A percentile compares a stretch with the other conserved stretches of the same genome.
phyloP scores from a whole-genome alignment of 2,888 invertebrate genomes.

The Idaea aversata region DNA sequence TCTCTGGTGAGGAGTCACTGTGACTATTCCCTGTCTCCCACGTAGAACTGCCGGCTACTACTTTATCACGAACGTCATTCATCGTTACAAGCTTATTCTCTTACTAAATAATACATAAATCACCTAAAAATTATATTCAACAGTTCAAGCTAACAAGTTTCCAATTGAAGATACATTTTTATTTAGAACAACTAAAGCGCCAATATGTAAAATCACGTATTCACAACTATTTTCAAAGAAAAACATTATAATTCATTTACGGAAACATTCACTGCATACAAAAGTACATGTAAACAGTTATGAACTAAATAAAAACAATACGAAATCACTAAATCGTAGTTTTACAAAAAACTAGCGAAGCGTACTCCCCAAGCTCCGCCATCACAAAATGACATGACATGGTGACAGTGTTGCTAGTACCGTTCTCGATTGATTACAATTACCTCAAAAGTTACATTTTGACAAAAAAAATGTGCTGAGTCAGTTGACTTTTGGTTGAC shows the following conservation, averaged over 20 bases:
- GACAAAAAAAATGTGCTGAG: no score
- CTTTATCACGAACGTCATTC: constrained; percentile 79
- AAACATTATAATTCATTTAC: constrained; percentile 26
- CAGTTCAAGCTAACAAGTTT: constrained; percentile 47
- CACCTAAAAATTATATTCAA: neutral
- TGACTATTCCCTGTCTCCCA: constrained; percentile 67
- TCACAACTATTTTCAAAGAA: constrained; percentile 18
- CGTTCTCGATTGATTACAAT: neutral
- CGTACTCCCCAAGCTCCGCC: constrained; percentile 70
- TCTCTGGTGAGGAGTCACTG: constrained; percentile 71
- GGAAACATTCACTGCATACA: constrained; percentile 27
- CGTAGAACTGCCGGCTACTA: constrained; percentile 69
- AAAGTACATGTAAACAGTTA: neutral
- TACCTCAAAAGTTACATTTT: neutral
- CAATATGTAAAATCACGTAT: constrained; percentile 35
- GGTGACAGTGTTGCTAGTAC: neutral
- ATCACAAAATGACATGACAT: constrained; percentile 57
- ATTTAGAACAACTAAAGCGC: constrained; percentile 62
- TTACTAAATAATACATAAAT: constrained; percentile 13
- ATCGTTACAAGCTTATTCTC: constrained; percentile 49
- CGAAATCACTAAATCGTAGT: constrained; percentile 53
- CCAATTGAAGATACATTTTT: constrained; percentile 54
- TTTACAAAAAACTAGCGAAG: constrained; percentile 61
- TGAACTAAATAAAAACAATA: constrained; percentile 40
- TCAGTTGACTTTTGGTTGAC: no score